Evolutionary conservation across 2,113 vertebrate species (phyloP).

Genomic region (Percina caprodes): DNA sequence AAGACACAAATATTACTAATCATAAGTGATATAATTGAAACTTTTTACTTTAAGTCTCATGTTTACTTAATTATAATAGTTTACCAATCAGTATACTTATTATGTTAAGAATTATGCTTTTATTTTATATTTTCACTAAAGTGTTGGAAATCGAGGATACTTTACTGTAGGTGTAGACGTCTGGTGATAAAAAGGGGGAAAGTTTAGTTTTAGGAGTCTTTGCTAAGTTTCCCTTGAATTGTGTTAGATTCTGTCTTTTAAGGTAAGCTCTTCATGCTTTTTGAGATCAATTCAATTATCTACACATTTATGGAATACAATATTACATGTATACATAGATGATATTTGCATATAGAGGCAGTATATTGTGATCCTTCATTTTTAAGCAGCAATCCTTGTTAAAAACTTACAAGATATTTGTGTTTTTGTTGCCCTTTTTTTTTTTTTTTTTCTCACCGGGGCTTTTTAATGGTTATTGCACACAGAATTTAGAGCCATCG

Average conservation of each 20-base stretch:
- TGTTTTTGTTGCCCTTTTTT: conserved; percentile 64
- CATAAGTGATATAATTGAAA: conserved; percentile 81
- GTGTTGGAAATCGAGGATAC: conserved; percentile 73
- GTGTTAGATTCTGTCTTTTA: conserved; percentile 82
- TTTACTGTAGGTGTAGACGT: conserved; percentile 81
- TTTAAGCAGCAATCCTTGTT: conserved; percentile 69
- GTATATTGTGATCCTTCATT: conserved; percentile 80
- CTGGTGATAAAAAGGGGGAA: conserved; percentile 75
- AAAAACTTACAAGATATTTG: conserved; percentile 55
- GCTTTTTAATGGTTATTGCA: conserved; percentile 73
- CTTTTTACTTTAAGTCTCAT: conserved; percentile 79
- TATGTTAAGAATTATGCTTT: conserved; percentile 79
- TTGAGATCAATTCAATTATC: conserved; percentile 74
- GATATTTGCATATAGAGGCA: conserved; percentile 82
- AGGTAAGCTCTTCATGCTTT: conserved; percentile 80
- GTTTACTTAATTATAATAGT: conserved; percentile 82
- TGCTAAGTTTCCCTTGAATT: conserved; percentile 81
- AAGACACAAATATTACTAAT: conserved; percentile 80
- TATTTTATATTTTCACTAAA: conserved; percentile 71
- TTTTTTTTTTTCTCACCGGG: conserved; percentile 42
- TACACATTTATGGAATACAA: conserved; percentile 81
- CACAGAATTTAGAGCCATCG: conserved; percentile 80
- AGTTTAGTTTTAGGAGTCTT: conserved; percentile 79
- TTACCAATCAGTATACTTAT: conserved; percentile 79
- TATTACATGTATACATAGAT: conserved; percentile 81